Conservation (phyloP, 37 sponge, comb jelly and placozoan species). For the Haliclona indistincta region DNA sequence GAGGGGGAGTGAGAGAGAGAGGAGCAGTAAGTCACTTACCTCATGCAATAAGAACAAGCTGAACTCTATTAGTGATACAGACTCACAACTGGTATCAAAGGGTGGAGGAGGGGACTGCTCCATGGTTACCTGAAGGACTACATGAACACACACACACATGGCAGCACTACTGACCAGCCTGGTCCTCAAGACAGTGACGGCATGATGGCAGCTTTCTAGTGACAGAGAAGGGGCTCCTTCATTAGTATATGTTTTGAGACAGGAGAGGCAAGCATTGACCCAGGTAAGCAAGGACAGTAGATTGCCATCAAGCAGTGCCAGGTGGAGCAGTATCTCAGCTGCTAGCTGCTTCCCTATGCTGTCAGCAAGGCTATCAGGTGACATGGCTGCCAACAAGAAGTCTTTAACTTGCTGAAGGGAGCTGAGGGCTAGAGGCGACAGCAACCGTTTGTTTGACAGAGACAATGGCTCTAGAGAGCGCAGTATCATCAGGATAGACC, state of each 20-base stretch:
- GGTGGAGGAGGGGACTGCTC: neutral
- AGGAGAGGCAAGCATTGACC: slow-evolving; percentile 30
- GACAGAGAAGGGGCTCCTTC: slow-evolving; percentile 15
- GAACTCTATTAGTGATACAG: no score
- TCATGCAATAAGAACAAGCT: no score
- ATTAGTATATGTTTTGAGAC: slow-evolving; percentile 1
- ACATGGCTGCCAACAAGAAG: slow-evolving; percentile 53
- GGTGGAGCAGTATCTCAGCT: slow-evolving; percentile 47
- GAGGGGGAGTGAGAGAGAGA: neutral
- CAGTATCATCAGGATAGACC: slow-evolving; percentile 21
- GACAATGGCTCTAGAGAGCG: slow-evolving; percentile 32
- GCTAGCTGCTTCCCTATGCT: slow-evolving; percentile 66
- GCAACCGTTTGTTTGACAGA: slow-evolving; percentile 27
- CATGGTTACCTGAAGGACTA: neutral
- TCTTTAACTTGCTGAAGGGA: slow-evolving; percentile 53
- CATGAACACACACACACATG: neutral
- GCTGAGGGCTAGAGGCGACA: slow-evolving; percentile 19
- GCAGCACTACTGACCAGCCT: neutral
- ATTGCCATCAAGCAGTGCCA: slow-evolving; percentile 62
- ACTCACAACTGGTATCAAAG: no score
- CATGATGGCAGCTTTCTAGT: no score
- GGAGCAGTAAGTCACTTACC: neutral
- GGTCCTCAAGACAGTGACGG: no score
- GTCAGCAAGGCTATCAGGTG: slow-evolving; percentile 36
- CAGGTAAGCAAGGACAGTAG: slow-evolving; percentile 56